Conservation (phyloP, 2,797 vertebrate genomes). For the Platalea minor region DNA sequence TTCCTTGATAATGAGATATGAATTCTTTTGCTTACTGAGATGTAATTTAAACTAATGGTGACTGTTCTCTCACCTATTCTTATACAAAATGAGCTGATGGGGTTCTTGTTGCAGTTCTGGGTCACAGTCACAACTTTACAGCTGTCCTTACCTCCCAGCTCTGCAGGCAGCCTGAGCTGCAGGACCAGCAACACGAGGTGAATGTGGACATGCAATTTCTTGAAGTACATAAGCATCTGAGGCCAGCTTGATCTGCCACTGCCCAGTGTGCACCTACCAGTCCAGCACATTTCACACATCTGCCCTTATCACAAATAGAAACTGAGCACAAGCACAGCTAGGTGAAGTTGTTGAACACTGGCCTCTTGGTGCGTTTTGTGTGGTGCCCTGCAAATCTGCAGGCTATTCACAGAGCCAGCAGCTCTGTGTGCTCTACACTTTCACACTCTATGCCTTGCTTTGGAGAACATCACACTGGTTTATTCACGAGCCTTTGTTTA, state of each 20-base stretch:
- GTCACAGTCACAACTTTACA: neutral
- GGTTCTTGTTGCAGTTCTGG: neutral
- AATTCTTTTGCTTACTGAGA: neutral
- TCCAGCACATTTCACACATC: neutral
- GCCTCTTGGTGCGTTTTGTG: neutral
- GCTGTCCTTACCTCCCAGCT: neutral
- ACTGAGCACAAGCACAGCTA: neutral
- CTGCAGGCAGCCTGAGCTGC: neutral
- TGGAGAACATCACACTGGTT: neutral
- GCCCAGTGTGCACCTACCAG: neutral
- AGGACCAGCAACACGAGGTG: neutral
- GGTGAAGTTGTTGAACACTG: too few species aligned
- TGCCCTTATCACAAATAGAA: neutral
- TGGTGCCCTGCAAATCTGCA: neutral
- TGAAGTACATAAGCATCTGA: fast-evolving
- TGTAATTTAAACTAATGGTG: neutral
- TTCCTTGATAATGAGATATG: neutral
- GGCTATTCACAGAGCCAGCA: neutral
- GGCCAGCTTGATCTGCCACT: neutral
- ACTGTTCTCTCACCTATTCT: neutral
- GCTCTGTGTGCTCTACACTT: neutral
- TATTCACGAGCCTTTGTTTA: neutral
- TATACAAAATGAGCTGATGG: neutral
- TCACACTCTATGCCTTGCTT: neutral
- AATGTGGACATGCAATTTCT: neutral